phyloP scores from a whole-genome alignment of 2,888 invertebrate species.

The Agonopterix subpropinquella region DNA sequence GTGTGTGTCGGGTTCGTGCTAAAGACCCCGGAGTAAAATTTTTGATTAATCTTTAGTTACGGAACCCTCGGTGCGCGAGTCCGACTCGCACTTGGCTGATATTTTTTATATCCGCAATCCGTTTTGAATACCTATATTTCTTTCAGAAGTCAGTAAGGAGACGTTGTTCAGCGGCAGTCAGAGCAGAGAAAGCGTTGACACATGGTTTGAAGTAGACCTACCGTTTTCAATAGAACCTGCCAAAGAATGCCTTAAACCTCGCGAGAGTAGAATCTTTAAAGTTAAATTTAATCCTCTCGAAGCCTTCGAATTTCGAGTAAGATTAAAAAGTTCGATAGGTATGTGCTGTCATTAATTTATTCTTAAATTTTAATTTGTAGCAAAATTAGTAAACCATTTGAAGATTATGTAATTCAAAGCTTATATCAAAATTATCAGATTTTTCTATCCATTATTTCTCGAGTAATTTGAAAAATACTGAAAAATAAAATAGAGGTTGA shows the following conservation, averaged over 20 bases:
- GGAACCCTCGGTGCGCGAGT: background rate
- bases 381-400: too few species aligned
- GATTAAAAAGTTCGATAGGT: conserved; percentile 57
- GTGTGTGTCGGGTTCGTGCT: too few species aligned
- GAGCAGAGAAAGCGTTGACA: conserved; percentile 54
- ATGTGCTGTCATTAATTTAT: conserved; percentile 1
- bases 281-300: conserved; percentile 75
- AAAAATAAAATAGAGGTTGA: too few species aligned
- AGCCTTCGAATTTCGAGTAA: conserved; percentile 66
- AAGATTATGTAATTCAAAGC: too few species aligned
- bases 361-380: too few species aligned
- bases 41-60: background rate
- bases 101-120: too few species aligned
- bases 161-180: conserved; percentile 54
- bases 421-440: too few species aligned
- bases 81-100: too few species aligned
- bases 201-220: conserved; percentile 59
- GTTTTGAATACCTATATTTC: too few species aligned
- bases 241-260: conserved; percentile 57
- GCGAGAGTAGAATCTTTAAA: conserved; percentile 47
- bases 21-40: too few species aligned
- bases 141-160: conserved; percentile 38
- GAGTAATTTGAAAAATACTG: too few species aligned
- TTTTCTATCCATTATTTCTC: too few species aligned
- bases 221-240: conserved; percentile 72